A percentile compares a stretch with the other conserved stretches of the same genome.
These are phyloP conservation scores for Symphodus melops DNA, from an alignment of 2,113 vertebrate species.

Conservation along the genomic window DNA sequence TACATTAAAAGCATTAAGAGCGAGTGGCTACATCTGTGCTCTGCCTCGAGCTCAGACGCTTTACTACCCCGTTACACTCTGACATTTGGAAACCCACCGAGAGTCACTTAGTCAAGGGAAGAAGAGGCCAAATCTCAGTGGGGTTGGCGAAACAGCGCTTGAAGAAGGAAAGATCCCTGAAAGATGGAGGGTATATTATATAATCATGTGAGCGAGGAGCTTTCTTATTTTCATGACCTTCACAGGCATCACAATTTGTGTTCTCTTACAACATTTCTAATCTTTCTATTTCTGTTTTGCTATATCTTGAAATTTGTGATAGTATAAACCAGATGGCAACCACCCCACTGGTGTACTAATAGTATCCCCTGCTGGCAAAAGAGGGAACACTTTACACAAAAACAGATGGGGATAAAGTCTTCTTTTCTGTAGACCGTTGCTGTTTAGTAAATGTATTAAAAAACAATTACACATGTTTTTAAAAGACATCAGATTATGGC, in stretches of 20 bases:
- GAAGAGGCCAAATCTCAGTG: constrained; percentile 37
- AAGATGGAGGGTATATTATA: constrained; percentile 33
- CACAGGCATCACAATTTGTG: constrained; percentile 21
- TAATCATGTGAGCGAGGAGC: constrained; percentile 40
- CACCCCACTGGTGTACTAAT: constrained; percentile 60
- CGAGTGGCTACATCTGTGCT: constrained; percentile 15
- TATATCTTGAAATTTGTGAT: constrained; percentile 10
- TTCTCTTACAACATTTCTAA: constrained; percentile 19
- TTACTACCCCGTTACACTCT: constrained; percentile 42
- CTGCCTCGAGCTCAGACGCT: constrained; percentile 42
- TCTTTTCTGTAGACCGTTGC: neutral
- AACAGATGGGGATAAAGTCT: neutral
- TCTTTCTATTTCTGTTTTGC: neutral
- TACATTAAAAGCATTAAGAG: constrained; percentile 28
- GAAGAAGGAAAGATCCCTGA: constrained; percentile 18
- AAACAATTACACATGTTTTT: neutral
- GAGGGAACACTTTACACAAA: constrained; percentile 36
- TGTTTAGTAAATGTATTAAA: neutral
- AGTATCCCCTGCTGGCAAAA: constrained; percentile 75
- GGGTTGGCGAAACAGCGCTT: constrained; percentile 3
- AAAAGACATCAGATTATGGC: neutral
- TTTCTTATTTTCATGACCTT: constrained; percentile 36
- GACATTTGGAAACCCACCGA: constrained; percentile 63
- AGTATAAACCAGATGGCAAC: neutral
- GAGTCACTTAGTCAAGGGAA: constrained; percentile 44